Evolutionary conservation across 1,140 invertebrate genomes (phyloP), one percentile per base, ranked within the genome.

Genomic region (Anthonomus grandis): DNA sequence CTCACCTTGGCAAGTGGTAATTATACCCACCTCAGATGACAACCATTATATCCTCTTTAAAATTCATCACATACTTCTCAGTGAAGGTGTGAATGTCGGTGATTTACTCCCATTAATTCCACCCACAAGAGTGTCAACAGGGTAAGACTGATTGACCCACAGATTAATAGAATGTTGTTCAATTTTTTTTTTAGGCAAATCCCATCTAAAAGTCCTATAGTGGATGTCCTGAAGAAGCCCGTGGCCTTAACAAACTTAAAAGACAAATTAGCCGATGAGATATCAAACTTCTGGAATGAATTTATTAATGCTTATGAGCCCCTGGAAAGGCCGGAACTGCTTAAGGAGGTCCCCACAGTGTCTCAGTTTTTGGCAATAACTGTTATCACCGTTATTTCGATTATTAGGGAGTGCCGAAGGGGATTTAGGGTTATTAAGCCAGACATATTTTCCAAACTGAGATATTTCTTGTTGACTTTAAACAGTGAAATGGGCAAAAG

Each of bases 1-100:
- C 23, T 83, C 89, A 1, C 88, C 88, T 0, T 91, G 89, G 89
- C 88, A 91, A 67, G 81, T 90, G n/a, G 82, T 85, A 19, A 73
- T 90, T 1, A 86, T 90, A 59, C 86, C 85, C 12, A 79, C 74
- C 59, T 70, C 75, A 1, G 80, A 83, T 42, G 79, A 85, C 41
- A 79, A 79, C 48, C 87, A 86, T 64, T 86, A 86, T 61, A 79
- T 89, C n/a, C 64, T 91, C 6, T 76, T 90, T 1, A 78, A 88
- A 48, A 79, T 88, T 0, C 89, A 91, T 66, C 89, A 91, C 64
- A 69, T 91, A 13, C 76, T 90, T 3, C 74, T 90, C 3, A 78
- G 78, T 37, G 84, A 84, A 5, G 81, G 86, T 23, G 68, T 90
- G 5, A 85, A 85, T 42, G 78, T 90, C 19, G 85, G 83, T 2